Evolutionary conservation across 2,888 invertebrate species (phyloP), one percentile per base, ranked within the genome.

Genomic region (Bimastos eiseni): DNA sequence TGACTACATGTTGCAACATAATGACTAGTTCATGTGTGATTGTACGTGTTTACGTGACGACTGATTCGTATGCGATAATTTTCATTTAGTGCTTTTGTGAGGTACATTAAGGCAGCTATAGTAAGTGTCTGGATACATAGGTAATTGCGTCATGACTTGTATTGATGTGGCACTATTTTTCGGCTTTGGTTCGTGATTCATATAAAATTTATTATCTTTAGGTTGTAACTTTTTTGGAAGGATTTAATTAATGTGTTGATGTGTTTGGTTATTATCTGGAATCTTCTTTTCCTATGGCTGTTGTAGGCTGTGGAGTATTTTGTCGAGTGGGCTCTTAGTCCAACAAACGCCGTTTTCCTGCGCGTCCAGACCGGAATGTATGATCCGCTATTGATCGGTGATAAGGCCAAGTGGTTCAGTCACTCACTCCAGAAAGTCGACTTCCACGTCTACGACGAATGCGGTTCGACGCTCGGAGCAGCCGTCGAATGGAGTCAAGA

Each of bases 251-350:
- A 70, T 49, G 49, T 49, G 49, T 21, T 49, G 49, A 11, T 30
- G 30, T 70, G 70, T 70, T 70, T n/a, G 13, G 6, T 55, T 55
- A 55, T 13, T 55, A 13, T 5, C 34, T n/a, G n/a, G n/a, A n/a
- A 36, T 37, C 19, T 86, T 24, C 33, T 34, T 86, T 13, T 86
- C 19, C 15, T 19, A 49, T 49, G 49, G 1, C 49, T 38, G 0
- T 24, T 24, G 17, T 95, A 97, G 97, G 99, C 99, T 0, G 99
- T 99, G 1, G 99, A 99, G 95, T 99, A 98, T 95, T 96, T 99
- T 92, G 99, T 99, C 0, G 99, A 99, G 95, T 99, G 99, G 98
- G 98, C 98, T 0, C 96, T 99, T 24, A 98, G 98, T 2, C 99
- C 99, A 0, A 97, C 97, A 93, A 99, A 99, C 95, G 98, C 99